phyloP scores from a whole-genome alignment of 1,140 invertebrate species.

The Aricia agestis region DNA sequence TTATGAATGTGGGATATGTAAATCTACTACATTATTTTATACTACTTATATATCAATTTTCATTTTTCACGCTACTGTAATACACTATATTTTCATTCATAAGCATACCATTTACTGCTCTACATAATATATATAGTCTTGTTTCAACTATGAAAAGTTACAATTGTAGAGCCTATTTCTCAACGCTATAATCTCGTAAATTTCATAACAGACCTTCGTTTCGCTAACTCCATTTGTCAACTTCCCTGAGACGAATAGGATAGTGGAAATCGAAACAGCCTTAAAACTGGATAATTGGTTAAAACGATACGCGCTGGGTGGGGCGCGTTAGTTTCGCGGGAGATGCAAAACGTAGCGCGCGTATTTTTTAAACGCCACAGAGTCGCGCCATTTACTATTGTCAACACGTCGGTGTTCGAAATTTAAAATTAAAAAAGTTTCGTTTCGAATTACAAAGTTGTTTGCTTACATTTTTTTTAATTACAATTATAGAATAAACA shows the following conservation, averaged over 20 bases:
- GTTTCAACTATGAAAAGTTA: neutral
- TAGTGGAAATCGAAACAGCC: constrained; percentile 31
- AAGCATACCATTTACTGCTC: neutral
- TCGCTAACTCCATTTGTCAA: constrained; percentile 9
- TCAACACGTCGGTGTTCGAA: constrained; percentile 39
- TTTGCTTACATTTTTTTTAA: neutral
- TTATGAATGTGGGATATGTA: too few relatives aligned
- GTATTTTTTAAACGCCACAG: constrained; percentile 38
- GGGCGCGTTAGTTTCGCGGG: constrained; percentile 38
- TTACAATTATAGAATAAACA: too few relatives aligned
- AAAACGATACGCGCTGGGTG: constrained; percentile 48
- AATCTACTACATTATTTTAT: too few relatives aligned
- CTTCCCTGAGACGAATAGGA: constrained; percentile 10
- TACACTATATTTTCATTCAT: neutral
- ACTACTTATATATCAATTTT: too few relatives aligned
- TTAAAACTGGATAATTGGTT: constrained; percentile 50
- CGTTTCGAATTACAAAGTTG: neutral
- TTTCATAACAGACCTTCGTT: neutral
- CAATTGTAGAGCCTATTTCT: neutral
- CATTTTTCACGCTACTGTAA: too few relatives aligned
- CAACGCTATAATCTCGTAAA: neutral
- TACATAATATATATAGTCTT: neutral
- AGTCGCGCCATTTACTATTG: constrained; percentile 33
- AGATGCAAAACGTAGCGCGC: constrained; percentile 45
- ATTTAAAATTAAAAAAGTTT: neutral